These are phyloP conservation scores for Drosophila demipolita DNA, from an alignment of 2,888 invertebrate species.

Conservation along the genomic window DNA sequence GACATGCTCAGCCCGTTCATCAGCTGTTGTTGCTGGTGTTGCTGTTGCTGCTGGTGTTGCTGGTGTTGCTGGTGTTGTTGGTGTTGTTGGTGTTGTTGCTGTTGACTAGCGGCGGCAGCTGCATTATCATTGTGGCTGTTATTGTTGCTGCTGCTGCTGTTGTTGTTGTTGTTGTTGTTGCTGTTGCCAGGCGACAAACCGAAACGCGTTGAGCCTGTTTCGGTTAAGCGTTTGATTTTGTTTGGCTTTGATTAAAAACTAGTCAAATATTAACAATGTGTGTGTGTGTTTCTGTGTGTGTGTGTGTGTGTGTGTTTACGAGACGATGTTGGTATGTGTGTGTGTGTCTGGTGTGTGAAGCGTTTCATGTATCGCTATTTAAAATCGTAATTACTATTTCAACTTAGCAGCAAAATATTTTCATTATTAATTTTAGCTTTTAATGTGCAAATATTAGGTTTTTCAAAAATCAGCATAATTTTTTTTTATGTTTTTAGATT, in stretches of 20 bases:
- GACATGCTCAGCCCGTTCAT: conserved; percentile 72
- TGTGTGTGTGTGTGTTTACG: conserved; percentile 33
- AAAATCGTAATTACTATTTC: conserved; percentile 44
- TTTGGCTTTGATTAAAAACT: conserved; percentile 66
- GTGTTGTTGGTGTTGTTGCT: conserved; percentile 34
- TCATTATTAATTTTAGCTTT: neutral
- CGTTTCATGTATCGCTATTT: conserved; percentile 62
- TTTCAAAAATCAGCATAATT: too few relatives aligned
- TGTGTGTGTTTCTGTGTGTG: conserved; percentile 40
- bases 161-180: conserved; percentile 41
- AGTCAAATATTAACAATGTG: conserved; percentile 55
- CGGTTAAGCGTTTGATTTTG: conserved; percentile 78
- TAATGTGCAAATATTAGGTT: neutral
- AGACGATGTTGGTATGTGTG: conserved; percentile 38
- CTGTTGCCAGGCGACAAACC: conserved; percentile 74
- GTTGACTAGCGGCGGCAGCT: conserved; percentile 61
- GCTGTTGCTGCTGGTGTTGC: conserved; percentile 67
- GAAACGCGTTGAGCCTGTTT: conserved; percentile 85
- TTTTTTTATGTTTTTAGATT: neutral
- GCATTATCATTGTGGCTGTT: conserved; percentile 61
- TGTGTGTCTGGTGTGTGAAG: conserved; percentile 40
- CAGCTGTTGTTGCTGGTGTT: conserved; percentile 70
- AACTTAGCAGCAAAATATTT: conserved; percentile 1
- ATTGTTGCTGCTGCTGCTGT: conserved; percentile 42
- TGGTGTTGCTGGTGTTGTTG: conserved; percentile 56